Base-by-base conservation (phyloP, 92 coral and sea anemone species). In the Pocillopora grandis region DNA sequence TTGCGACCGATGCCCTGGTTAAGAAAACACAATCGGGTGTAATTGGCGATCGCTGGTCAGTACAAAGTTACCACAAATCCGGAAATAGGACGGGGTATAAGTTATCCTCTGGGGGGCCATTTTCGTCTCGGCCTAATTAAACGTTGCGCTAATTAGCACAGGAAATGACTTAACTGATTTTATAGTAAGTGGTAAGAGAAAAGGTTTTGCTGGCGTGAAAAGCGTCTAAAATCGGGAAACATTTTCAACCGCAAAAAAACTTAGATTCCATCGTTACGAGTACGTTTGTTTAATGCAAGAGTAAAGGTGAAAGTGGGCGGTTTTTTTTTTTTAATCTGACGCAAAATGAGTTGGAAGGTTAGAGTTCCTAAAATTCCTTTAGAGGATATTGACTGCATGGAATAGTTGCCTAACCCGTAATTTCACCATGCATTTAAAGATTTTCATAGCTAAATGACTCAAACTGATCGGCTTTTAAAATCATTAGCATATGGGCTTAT, bases 51-150 rank as follows among this genome's bases (percentile, higher is more conserved):
- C n/a, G 20, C 48, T 64, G 68, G 59, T 60, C 52, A 42, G 52
- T 42, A 61, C 49, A 42, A 72, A 13, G 16, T 62, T 71, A 83
- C 78, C 80, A 6, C 73, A 62, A 73, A 83, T 83, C 86, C 86
- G 86, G 86, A 83, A 83, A 83, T 73, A 27, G 86, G 80, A 62
- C 56, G 66, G 64, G 52, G 58, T 19, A 27, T 72, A 52, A 49
- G 12, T 66, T 48, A 73, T 83, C 80, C 86, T 83, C 86, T 73
- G 77, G 80, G 86, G 86, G 74, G 72, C 86, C 55, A 83, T 83
- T 73, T 83, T 62, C 58, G 80, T 83, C 80, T 83, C 52, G 23
- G 63, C 73, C 77, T 71, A 81, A 81, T 83, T 83, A 61, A 83
- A 73, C 75, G 72, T 42, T 58, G 65, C 33, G 80, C 80, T 75